Base-by-base conservation (phyloP, 2,113 vertebrate species). In the Larimichthys crocea region DNA sequence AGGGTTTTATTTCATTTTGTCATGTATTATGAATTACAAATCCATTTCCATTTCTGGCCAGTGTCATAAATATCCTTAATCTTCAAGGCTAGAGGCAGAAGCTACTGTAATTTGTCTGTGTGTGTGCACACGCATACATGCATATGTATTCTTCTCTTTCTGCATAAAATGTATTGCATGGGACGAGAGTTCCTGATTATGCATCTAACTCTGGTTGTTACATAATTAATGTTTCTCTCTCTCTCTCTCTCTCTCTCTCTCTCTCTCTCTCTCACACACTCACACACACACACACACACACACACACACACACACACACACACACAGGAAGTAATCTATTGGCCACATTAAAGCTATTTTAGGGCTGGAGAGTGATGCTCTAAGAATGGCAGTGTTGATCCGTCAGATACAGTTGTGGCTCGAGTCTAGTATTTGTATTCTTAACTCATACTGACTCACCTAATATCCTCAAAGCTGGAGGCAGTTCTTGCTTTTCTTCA, bases 1-100 rank as follows among this genome's bases (percentile, higher is more conserved):
- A 65, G 64, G 20, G 22, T 77, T 53, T 75, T 20, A 60, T 61
- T 2, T 20, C 19, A 75, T 71, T 77, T 44, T 75, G 61, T 53
- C 64, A 73, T 50, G 35, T 77, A 64, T 63, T 49, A 70, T 60
- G 74, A 84, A 89, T 84, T 76, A 75, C 31, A 76, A 82, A 87
- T 80, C 46, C 55, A 76, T 85, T 81, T 79, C 80, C 67, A 76
- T 86, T 79, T 65, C 49, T 56, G 57, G 44, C 66, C 78, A 31
- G 10, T 50, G 60, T 65, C 74, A 76, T 76, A 81, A 89, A 88
- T 75, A 75, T 78, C 24, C 63, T 80, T 68, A 35, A 31, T 76
- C 22, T 76, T 82, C 59, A 22, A 24, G 29, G 68, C 66, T 9
- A n/a, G 53, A 57, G 79, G 67, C 74, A 65, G 40, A 7, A 66